Evolutionary conservation across 2,797 vertebrate species (phyloP), one percentile per base, ranked within the genome.

Genomic region (Threskiornis aethiopicus): DNA sequence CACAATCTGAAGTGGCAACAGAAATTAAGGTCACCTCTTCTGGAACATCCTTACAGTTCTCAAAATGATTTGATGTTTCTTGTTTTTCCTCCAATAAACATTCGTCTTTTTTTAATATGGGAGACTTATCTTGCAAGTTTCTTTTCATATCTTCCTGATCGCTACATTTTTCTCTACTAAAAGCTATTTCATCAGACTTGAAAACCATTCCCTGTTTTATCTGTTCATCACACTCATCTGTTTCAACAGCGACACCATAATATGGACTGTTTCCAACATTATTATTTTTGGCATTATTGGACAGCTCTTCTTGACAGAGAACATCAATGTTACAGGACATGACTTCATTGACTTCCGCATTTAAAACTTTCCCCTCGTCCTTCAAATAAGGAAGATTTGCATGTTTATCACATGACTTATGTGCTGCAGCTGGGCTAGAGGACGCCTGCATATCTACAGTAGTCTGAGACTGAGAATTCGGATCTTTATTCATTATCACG

Each of bases 1-100:
- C 97, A 71, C 99, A 99, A 93, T 99, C 99, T 19, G 99, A 98
- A 87, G 98, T 98, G 16, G 98, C 97, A 51, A 98, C 98, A 8
- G 99, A 99, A 28, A 98, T 95, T 93, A 98, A 83, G 77, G 98
- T 98, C 64, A 96, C 94, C 67, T 97, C 97, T 70, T 97, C 95
- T 61, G 97, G 64, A 84, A 78, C 75, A 24, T 96, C 97, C 37
- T 98, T 96, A 86, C 33, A 69, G 49, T 90, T 95, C 44, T 96
- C 87, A 82, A 93, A 84, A 79, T 84, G 4, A 61, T 39, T 82
- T 66, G 77, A 52, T 13, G 61, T 80, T 76, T 94, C 97, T 24
- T 42, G 11, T 13, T 94, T 95, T 88, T 98, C 98, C 46, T 98
- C 98, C 15, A 98, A 97, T 42, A 97, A 96, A 52, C 95, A 94